phyloP scores from a whole-genome alignment of 2,888 invertebrate species.

The Trachelus troglodyta region DNA sequence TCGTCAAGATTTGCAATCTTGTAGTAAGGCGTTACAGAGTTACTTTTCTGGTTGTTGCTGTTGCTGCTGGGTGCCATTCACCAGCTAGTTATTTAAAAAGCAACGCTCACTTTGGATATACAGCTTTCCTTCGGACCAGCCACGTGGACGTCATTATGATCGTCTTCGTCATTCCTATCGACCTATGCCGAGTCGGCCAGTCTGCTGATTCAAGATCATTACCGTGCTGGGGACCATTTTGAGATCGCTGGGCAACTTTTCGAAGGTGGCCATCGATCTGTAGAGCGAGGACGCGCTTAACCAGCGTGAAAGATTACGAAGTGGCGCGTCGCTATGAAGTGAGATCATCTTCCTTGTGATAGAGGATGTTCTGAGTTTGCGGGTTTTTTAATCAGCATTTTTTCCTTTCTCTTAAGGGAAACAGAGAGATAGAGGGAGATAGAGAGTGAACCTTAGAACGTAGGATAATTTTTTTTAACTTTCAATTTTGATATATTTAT shows the following conservation, averaged over 20 bases:
- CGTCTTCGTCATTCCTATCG: neutral
- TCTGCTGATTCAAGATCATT: neutral
- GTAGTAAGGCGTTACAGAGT: neutral
- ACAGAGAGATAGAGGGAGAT: neutral
- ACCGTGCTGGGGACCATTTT: neutral
- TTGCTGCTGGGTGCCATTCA: neutral
- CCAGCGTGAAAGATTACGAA: neutral
- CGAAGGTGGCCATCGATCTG: neutral
- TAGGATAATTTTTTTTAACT: neutral
- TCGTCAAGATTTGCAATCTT: neutral
- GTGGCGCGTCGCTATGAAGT: constrained; percentile 4
- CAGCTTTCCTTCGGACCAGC: neutral
- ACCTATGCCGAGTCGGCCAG: neutral
- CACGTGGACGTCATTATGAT: neutral
- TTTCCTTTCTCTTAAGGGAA: neutral
- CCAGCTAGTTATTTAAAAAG: neutral
- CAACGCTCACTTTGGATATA: neutral
- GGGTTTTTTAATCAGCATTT: neutral
- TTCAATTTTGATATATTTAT: neutral
- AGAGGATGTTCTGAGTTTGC: neutral
- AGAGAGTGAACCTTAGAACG: neutral
- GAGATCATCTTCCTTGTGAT: neutral
- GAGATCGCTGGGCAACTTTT: neutral
- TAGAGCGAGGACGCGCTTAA: neutral
- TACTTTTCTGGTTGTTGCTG: neutral